A percentile compares a stretch with the other conserved stretches of the same genome.
Evolutionary conservation across 1,140 invertebrate genomes (phyloP).

Genomic region (Drosophila pseudoananassae): DNA sequence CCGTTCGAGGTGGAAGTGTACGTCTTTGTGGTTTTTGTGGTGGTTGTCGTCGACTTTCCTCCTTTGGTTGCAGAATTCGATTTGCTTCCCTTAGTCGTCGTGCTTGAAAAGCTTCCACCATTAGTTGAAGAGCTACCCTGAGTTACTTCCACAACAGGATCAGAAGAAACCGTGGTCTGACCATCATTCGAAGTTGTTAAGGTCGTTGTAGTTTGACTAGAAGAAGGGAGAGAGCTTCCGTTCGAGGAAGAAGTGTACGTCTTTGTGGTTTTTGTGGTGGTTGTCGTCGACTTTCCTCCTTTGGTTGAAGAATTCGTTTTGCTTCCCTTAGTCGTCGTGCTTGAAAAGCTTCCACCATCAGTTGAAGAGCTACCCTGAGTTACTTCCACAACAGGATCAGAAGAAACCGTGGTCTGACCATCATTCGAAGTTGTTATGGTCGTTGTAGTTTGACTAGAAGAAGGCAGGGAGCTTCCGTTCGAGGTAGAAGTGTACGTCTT

Average conservation of each 20-base stretch:
- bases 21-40: not conserved
- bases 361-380: not conserved
- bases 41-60: not conserved
- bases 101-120: not conserved
- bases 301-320: not conserved
- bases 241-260: not conserved
- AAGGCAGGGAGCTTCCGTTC: not conserved
- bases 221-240: not conserved
- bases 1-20: not conserved
- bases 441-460: not conserved
- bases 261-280: not conserved
- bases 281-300: not conserved
- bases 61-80: not conserved
- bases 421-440: not conserved
- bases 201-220: conserved; percentile 13
- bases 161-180: not conserved
- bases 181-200: conserved; percentile 7
- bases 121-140: not conserved
- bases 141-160: not conserved
- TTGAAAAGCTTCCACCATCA: not conserved
- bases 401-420: not conserved
- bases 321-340: no score
- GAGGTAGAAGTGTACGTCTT: not conserved
- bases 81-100: not conserved
- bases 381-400: conserved; percentile 1